Evolutionary conservation across 2,888 invertebrate genomes (phyloP).

Genomic region (Caenorhabditis sinica): DNA sequence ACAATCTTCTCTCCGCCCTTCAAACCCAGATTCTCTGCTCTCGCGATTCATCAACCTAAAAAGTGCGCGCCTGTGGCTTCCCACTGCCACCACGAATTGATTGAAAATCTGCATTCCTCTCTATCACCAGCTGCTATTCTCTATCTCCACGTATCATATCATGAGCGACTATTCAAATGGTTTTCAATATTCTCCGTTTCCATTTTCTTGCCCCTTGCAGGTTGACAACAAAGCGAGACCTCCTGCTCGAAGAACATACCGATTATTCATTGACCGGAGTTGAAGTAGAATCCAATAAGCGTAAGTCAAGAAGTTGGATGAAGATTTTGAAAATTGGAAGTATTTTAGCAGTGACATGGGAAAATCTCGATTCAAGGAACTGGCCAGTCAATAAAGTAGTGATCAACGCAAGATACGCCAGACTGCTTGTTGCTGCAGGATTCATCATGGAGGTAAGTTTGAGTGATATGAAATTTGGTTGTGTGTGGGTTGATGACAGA

Average conservation of each 20-base stretch:
- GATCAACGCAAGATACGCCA: constrained; percentile 66
- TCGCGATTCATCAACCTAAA: constrained; percentile 10
- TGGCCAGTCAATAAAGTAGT: constrained; percentile 71
- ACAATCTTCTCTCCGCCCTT: not conserved
- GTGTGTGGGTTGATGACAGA: not conserved
- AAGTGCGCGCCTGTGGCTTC: not conserved
- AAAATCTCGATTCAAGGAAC: constrained; percentile 48
- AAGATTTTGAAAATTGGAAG: too few relatives aligned
- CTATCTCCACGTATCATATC: not conserved
- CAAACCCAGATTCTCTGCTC: not conserved
- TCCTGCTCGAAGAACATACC: constrained; percentile 41
- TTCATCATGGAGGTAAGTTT: constrained; percentile 66
- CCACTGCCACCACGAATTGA: not conserved
- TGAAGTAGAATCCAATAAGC: constrained; percentile 48
- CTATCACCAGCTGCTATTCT: not conserved
- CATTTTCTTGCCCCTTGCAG: constrained; percentile 32
- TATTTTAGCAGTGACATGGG: constrained; percentile 61
- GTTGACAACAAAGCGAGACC: constrained; percentile 52
- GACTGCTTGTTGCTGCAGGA: constrained; percentile 66
- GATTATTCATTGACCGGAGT: constrained; percentile 63
- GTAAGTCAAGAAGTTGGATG: constrained; percentile 11
- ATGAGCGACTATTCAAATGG: not conserved
- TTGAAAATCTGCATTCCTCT: not conserved
- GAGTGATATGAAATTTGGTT: not conserved
- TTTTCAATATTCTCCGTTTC: not conserved